phyloP scores from a whole-genome alignment of 2,888 invertebrate genomes.

The Azorinus chamasolen region DNA sequence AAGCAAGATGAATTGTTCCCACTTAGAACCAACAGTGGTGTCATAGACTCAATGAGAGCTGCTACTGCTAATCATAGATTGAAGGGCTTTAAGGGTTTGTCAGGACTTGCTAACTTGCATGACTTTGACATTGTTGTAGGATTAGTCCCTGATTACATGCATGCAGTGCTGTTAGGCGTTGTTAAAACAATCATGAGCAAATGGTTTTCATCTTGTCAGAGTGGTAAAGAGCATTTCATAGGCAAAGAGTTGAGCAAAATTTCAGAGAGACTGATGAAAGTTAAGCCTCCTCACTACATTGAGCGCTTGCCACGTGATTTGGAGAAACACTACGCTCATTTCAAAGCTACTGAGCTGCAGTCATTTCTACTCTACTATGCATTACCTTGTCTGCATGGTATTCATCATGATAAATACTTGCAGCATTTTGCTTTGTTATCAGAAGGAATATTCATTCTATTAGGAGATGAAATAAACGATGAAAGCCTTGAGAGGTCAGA shows the following conservation, averaged over 20 bases:
- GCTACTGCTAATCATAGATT: too few relatives aligned
- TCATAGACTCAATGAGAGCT: too few relatives aligned
- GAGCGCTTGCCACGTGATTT: slow-evolving; percentile 27
- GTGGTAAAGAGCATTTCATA: slow-evolving; percentile 14
- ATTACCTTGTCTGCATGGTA: slow-evolving; percentile 22
- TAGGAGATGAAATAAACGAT: slow-evolving; percentile 11
- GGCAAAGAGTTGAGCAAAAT: slow-evolving; percentile 15
- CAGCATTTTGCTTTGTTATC: slow-evolving; percentile 1
- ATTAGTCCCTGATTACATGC: slow-evolving; percentile 34
- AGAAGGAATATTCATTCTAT: neutral
- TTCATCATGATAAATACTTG: slow-evolving; percentile 11
- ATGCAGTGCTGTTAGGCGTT: slow-evolving; percentile 34
- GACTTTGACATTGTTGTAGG: slow-evolving; percentile 17
- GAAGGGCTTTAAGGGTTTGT: too few relatives aligned
- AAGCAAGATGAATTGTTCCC: too few relatives aligned
- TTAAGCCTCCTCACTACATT: slow-evolving; percentile 12
- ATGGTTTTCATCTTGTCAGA: slow-evolving; percentile 12
- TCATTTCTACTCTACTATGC: slow-evolving; percentile 22
- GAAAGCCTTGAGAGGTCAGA: slow-evolving; percentile 23
- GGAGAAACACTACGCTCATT: slow-evolving; percentile 28
- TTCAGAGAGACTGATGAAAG: slow-evolving; percentile 8
- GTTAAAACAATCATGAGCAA: slow-evolving; percentile 2
- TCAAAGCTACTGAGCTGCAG: slow-evolving; percentile 40
- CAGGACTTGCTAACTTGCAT: too few relatives aligned
- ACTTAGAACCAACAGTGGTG: too few relatives aligned